Conservation (phyloP, 2,797 vertebrate genomes). For the Rhinophrynus dorsalis region DNA sequence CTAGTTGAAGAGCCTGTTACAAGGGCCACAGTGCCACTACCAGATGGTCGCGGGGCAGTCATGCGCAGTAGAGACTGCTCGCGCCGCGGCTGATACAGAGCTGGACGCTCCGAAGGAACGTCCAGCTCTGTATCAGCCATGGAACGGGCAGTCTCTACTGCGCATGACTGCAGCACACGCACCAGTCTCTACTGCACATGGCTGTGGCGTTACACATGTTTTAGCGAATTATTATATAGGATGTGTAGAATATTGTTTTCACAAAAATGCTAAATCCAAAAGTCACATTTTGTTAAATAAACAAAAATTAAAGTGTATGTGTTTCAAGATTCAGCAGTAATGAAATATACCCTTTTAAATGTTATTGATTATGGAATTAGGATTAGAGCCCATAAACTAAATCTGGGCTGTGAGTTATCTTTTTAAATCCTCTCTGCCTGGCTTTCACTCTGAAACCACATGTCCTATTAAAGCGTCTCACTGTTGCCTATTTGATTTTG, state of each 20-base stretch:
- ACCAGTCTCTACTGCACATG: no score
- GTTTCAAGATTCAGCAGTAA: slow-evolving; percentile 5
- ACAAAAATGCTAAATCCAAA: background rate
- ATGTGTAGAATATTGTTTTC: background rate
- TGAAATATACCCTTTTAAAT: slow-evolving; percentile 38
- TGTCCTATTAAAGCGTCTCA: slow-evolving; percentile 43
- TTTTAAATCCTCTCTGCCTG: slow-evolving; percentile 38
- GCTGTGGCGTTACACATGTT: no score
- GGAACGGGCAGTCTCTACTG: no score
- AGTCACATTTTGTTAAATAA: background rate
- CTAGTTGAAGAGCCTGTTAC: no score
- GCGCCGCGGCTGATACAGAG: no score
- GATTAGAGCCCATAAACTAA: slow-evolving; percentile 38
- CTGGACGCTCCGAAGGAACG: no score
- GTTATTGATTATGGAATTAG: slow-evolving; percentile 50
- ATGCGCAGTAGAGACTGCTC: no score
- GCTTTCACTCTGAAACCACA: slow-evolving; percentile 40
- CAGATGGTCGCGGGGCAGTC: no score
- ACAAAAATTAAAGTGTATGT: background rate
- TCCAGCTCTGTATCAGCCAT: no score
- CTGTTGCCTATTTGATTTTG: slow-evolving; percentile 41
- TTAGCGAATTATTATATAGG: background rate
- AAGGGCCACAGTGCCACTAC: no score
- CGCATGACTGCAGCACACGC: no score
- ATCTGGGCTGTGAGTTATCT: slow-evolving; percentile 47